Conservation (phyloP, 2,888 invertebrate species). For the Trichopoda pennipes region DNA sequence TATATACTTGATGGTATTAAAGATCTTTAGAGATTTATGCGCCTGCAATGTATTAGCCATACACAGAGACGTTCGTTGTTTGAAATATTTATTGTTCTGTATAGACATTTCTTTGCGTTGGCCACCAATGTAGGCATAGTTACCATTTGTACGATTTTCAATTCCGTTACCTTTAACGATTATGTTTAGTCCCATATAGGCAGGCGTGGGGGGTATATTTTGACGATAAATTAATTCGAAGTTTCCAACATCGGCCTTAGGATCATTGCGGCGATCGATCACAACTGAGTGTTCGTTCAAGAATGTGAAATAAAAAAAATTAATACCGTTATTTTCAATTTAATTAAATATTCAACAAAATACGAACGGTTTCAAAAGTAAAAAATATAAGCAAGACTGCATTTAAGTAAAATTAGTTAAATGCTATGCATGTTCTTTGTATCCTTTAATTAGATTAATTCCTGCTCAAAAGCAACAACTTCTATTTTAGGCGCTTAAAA, state of each 20-base stretch:
- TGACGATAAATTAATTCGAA: slow-evolving; percentile 92
- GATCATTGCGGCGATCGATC: slow-evolving; percentile 87
- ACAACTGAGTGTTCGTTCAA: slow-evolving; percentile 84
- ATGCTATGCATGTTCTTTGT: too few species aligned
- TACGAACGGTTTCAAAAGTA: too few species aligned
- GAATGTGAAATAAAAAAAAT: neutral
- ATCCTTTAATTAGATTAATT: too few species aligned
- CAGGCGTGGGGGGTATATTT: slow-evolving; percentile 88
- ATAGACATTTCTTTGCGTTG: slow-evolving; percentile 75
- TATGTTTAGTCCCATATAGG: slow-evolving; percentile 86
- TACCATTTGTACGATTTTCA: slow-evolving; percentile 71
- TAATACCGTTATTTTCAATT: neutral
- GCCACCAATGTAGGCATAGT: slow-evolving; percentile 63
- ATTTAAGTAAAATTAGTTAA: too few species aligned
- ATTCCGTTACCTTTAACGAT: slow-evolving; percentile 80
- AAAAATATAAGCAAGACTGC: too few species aligned
- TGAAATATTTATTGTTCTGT: slow-evolving; percentile 72
- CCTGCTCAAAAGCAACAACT: too few species aligned
- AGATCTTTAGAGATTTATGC: slow-evolving; percentile 78
- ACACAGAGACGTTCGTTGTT: slow-evolving; percentile 72
- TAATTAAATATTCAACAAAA: too few species aligned
- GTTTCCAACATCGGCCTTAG: slow-evolving; percentile 89
- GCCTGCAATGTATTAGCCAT: slow-evolving; percentile 75
- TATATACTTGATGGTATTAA: slow-evolving; percentile 78
- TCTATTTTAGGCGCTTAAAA: too few species aligned